Evolutionary conservation across 2,888 invertebrate species (phyloP).

Genomic region (Ariolimax columbianus): DNA sequence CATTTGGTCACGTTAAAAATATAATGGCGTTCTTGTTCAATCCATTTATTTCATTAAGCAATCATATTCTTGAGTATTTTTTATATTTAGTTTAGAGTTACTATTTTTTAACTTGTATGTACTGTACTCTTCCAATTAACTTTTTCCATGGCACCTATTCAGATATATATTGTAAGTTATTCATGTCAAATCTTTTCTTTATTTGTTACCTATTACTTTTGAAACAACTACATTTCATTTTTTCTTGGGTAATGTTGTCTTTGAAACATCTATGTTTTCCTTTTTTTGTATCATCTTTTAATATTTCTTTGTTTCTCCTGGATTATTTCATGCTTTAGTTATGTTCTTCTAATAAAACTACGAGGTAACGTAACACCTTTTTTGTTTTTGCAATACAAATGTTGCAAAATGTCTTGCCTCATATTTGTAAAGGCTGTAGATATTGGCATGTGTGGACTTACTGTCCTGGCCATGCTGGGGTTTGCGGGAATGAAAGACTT

Average conservation of each 20-base stretch:
- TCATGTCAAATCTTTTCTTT: neutral
- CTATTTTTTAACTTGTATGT: neutral
- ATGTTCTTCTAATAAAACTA: no score
- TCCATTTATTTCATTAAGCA: neutral
- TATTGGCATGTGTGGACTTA: no score
- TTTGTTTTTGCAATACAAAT: no score
- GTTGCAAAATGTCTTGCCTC: no score
- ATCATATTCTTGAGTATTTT: neutral
- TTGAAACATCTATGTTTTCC: neutral
- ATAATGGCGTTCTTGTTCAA: neutral
- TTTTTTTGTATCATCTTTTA: neutral
- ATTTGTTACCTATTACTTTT: neutral
- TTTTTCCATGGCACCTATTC: neutral
- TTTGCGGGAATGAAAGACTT: no score
- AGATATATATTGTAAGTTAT: conserved; percentile 20
- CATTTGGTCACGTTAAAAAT: neutral
- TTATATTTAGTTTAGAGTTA: neutral
- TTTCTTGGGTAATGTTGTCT: no score
- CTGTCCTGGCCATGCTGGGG: no score
- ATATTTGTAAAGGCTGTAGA: no score
- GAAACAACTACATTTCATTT: neutral
- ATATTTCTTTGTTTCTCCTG: neutral
- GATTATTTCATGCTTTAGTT: no score
- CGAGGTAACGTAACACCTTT: no score
- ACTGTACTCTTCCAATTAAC: neutral